phyloP scores from a whole-genome alignment of 2,888 invertebrate species.

The Mesorhabditis sp. region DNA sequence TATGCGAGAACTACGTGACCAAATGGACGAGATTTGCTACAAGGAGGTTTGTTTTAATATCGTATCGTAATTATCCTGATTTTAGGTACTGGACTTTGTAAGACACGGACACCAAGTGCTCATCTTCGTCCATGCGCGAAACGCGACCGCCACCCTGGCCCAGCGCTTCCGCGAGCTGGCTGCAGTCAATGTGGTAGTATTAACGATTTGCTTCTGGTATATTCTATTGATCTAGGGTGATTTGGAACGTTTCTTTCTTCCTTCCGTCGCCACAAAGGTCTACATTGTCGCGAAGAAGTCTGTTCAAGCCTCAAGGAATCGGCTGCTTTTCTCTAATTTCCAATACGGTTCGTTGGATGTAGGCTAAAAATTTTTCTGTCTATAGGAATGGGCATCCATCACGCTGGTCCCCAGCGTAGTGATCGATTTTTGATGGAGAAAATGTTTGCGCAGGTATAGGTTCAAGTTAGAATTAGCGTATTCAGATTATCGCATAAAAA shows the following conservation, averaged over 20 bases:
- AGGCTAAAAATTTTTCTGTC: too few species aligned
- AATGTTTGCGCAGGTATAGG: slow-evolving; percentile 80
- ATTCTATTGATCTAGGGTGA: slow-evolving; percentile 25
- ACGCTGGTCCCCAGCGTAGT: slow-evolving; percentile 85
- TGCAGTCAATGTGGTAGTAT: slow-evolving; percentile 54
- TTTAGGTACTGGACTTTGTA: slow-evolving; percentile 70
- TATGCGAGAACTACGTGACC: slow-evolving; percentile 23
- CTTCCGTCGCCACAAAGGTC: slow-evolving; percentile 18
- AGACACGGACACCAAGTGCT: slow-evolving; percentile 80
- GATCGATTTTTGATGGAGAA: slow-evolving; percentile 86
- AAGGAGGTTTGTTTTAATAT: slow-evolving; percentile 71
- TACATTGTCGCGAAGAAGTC: slow-evolving; percentile 39
- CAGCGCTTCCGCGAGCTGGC: slow-evolving; percentile 78
- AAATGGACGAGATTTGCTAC: slow-evolving; percentile 69
- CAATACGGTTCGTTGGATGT: neutral
- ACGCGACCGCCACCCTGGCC: slow-evolving; percentile 87
- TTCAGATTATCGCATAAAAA: too few species aligned
- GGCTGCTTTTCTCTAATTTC: neutral
- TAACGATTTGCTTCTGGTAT: neutral
- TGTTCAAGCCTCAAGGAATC: slow-evolving; percentile 10
- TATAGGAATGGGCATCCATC: slow-evolving; percentile 84
- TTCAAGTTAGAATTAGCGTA: slow-evolving; percentile 61
- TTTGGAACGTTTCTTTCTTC: slow-evolving; percentile 33
- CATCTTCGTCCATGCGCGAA: slow-evolving; percentile 94
- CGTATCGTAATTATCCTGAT: neutral